These are phyloP conservation scores for Formica selysi DNA, from an alignment of 1,140 invertebrate genomes.

Conservation along the genomic window DNA sequence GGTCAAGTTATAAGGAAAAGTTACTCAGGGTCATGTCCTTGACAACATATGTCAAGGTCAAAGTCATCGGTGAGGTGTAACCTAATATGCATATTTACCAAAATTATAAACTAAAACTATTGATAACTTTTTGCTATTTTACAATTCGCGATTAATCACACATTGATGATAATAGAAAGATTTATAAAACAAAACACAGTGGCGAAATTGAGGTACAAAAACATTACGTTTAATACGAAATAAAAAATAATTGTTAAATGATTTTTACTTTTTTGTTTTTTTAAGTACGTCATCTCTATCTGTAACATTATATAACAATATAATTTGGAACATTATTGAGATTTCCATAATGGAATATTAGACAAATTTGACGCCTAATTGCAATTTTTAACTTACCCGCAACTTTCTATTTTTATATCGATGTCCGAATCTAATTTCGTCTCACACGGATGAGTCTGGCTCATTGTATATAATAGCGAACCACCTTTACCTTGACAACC, in stretches of 20 bases:
- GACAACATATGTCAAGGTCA: too few relatives aligned
- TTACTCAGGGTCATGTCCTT: too few relatives aligned
- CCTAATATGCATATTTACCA: too few relatives aligned
- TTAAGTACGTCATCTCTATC: not conserved
- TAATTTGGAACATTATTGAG: not conserved
- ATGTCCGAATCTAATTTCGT: conserved; percentile 74
- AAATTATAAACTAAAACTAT: too few relatives aligned
- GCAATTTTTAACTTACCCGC: conserved; percentile 78
- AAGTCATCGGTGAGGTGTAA: too few relatives aligned
- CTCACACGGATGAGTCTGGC: conserved; percentile 87
- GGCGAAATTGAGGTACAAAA: not conserved
- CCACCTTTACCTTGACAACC: conserved; percentile 84
- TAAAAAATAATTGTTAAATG: not conserved
- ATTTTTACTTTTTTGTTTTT: not conserved
- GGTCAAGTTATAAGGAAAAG: too few relatives aligned
- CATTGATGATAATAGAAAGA: not conserved
- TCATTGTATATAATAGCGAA: conserved; percentile 85
- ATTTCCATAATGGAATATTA: not conserved
- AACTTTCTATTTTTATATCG: conserved; percentile 79
- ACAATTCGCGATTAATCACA: too few relatives aligned
- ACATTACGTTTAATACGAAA: not conserved
- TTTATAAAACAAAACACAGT: not conserved
- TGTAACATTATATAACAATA: not conserved
- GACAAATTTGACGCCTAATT: not conserved
- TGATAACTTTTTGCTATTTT: too few relatives aligned